Percentiles rank a stretch among this genome's conserved stretches.
Conservation (phyloP, 2,797 vertebrate species). For the Huso huso region DNA sequence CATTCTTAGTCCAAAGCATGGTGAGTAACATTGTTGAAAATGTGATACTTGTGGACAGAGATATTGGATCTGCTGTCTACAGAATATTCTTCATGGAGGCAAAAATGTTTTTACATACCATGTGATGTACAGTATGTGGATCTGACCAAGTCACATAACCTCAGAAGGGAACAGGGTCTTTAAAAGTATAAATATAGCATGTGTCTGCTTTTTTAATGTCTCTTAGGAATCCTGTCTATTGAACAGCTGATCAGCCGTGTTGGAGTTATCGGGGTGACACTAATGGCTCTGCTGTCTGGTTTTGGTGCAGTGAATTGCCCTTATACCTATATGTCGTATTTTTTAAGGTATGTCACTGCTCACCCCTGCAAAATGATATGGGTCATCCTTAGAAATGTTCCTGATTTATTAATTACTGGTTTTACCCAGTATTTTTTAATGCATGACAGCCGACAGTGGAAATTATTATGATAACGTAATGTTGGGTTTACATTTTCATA, state of each 20-base stretch:
- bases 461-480: too few species aligned
- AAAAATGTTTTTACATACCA: neutral
- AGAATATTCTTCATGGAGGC: neutral
- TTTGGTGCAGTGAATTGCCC: constrained; percentile 98
- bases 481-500: too few species aligned
- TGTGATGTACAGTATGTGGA: neutral
- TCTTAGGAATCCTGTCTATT: constrained; percentile 87
- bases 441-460: too few species aligned
- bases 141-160: neutral
- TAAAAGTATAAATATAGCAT: constrained; percentile 1
- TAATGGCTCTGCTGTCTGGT: constrained; percentile 94
- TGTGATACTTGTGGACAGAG: neutral
- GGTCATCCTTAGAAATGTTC: too few species aligned
- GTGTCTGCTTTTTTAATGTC: constrained; percentile 7
- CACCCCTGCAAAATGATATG: too few species aligned
- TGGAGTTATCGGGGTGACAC: constrained; percentile 93
- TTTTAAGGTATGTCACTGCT: constrained; percentile 70
- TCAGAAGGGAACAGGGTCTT: neutral
- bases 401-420: too few species aligned
- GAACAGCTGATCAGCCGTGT: constrained; percentile 97
- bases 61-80: neutral
- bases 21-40: constrained; percentile 48
- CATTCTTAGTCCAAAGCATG: constrained; percentile 95
- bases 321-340: constrained; percentile 98
- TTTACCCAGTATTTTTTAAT: too few species aligned